These are phyloP conservation scores for Halyomorpha halys DNA, from an alignment of 1,140 invertebrate genomes.

Conservation along the genomic window DNA sequence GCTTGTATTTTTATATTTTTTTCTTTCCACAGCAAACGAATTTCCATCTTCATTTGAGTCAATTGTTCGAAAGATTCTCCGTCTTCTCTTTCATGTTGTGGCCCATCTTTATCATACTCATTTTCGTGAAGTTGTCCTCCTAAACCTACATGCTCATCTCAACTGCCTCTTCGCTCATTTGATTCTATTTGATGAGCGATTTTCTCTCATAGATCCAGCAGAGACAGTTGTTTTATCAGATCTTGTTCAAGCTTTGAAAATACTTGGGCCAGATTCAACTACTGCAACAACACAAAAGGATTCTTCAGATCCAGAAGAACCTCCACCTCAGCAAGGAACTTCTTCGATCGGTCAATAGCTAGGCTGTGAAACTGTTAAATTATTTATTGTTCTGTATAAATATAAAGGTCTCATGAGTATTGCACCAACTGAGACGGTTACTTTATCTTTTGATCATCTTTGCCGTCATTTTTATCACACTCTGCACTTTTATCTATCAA, in stretches of 20 bases:
- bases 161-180: slow-evolving; percentile 95
- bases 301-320: neutral
- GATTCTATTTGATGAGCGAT: slow-evolving; percentile 73
- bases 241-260: slow-evolving; percentile 57
- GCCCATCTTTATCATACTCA: slow-evolving; percentile 96
- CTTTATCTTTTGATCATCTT: neutral
- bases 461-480: neutral
- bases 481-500: neutral
- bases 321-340: slow-evolving; percentile 1
- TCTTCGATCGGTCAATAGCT: slow-evolving; percentile 11
- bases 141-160: slow-evolving; percentile 86
- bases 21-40: slow-evolving; percentile 63
- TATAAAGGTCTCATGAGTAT: slow-evolving; percentile 12
- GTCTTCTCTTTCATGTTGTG: slow-evolving; percentile 92
- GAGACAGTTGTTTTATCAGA: slow-evolving; percentile 90
- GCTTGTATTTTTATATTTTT: neutral
- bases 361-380: slow-evolving; percentile 12
- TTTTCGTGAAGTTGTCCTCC: slow-evolving; percentile 85
- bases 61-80: slow-evolving; percentile 90
- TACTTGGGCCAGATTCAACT: slow-evolving; percentile 28
- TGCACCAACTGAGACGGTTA: slow-evolving; percentile 12
- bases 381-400: slow-evolving; percentile 11
- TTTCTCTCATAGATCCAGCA: slow-evolving; percentile 86
- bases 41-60: slow-evolving; percentile 90
- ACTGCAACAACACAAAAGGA: neutral